Base-by-base conservation (phyloP, 2,797 vertebrate genomes). In the Argentina silus region DNA sequence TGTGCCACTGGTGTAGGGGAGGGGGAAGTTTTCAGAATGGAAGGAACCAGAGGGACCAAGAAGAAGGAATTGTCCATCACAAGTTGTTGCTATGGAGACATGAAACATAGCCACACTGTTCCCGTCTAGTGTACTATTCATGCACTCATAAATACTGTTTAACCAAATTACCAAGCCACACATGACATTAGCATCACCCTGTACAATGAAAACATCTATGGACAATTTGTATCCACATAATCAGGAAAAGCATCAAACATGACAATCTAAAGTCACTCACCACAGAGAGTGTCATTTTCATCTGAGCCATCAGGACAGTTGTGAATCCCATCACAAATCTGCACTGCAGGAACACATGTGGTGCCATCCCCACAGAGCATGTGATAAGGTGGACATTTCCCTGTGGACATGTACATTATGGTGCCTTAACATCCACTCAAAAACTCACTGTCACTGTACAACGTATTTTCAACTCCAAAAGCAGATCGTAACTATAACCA, bases 21-120 rank as follows among this genome's bases (percentile, higher is more conserved):
- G 80, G 7, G 94, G 93, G 75, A 88, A 91, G 73, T 90, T 85
- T 43, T 91, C 83, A 1, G 95, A 96, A 27, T 93, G 90, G 73
- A 99, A 97, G 44, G 81, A 94, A 0, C 97, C 97, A 0, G 78
- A 92, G 0, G 87, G 84, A 11, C 83, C 93, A 1, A 69, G 90
- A 81, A 98, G 83, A 68, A 96, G 78, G 78, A 96, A 98, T 87
- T 95, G 94, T 81, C 96, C 95, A 69, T 99, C 97, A 85, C 97
- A 98, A 44, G 68, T 1, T 1, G 96, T 88, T 60, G 88, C 97
- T 99, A 86, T 75, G 81, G 91, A 92, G 70, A 93, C 9, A 7
- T 44, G 42, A 78, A 44, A 50, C 15, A 36, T 21, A 60, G 12
- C 11, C 57, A 60, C 57, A 11, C 21, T 11, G 21, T 60, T 60